Evolutionary conservation across 2,797 vertebrate genomes (phyloP), one percentile per base, ranked within the genome.

Genomic region (Arremon aurantiirostris): DNA sequence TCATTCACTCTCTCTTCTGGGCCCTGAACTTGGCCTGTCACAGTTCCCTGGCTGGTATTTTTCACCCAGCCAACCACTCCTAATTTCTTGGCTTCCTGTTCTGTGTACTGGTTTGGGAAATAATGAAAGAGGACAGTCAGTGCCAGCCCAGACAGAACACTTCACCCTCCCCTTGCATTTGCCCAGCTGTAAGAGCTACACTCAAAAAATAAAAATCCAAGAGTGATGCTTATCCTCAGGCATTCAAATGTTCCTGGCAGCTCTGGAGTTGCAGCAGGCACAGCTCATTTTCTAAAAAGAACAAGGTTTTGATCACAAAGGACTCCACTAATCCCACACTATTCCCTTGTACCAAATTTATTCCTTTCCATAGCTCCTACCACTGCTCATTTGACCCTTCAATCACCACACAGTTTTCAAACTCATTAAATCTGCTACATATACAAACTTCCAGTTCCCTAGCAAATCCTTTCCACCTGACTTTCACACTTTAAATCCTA

Each of bases 61-160:
- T 98, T 99, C 94, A 99, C 98, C 99, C 99, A 99, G 95, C 99
- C 99, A 63, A 98, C 98, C 93, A 99, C 97, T 42, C 99, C 99
- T 26, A 98, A 97, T 12, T 98, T 98, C 89, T 97, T 98, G 19
- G 98, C 99, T 97, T 99, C 97, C 63, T 89, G 97, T 97, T 99
- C 99, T 9, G 99, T 98, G 97, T 99, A 99, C 99, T 99, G 96
- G 76, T 94, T 91, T 63, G 71, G 89, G 94, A 94, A 96, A 84
- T 30, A 89, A 94, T 8, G 42, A 84, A 71, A 84, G 56, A 76
- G 16, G 47, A 94, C 66, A 96, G 26, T 97, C 60, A 96, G 84
- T 64, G 27, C 52, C 80, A 86, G 76, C 41, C 88, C 44, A 66
- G 2, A 4, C 7, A 37, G 10, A 76, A 22, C 57, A 66, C 27